Evolutionary conservation across 2,888 invertebrate genomes (phyloP).

Genomic region (Himalopsyche anomala): DNA sequence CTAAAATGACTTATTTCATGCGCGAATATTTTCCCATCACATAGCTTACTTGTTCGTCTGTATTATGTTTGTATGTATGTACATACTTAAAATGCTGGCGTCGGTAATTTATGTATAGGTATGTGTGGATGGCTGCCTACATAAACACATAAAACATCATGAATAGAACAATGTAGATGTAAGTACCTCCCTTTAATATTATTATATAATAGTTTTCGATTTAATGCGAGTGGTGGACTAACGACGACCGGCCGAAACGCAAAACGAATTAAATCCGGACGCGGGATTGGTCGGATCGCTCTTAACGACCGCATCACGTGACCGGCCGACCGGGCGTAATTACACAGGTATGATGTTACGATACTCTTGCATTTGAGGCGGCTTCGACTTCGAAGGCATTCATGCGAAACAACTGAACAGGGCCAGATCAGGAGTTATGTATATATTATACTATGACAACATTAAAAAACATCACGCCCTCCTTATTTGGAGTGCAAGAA

Average conservation of each 20-base stretch:
- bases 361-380: slow-evolving; percentile 37
- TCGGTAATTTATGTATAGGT: no score
- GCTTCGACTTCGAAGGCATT: slow-evolving; percentile 2
- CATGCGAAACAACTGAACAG: slow-evolving; percentile 14
- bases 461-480: no score
- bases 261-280: slow-evolving; percentile 72
- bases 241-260: slow-evolving; percentile 32
- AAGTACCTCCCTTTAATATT: slow-evolving; percentile 36
- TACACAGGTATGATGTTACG: slow-evolving; percentile 46
- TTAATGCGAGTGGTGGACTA: slow-evolving; percentile 40
- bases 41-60: no score
- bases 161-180: slow-evolving; percentile 16
- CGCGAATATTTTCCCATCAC: no score
- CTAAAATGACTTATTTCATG: no score
- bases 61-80: no score
- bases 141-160: slow-evolving; percentile 30
- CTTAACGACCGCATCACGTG: slow-evolving; percentile 76
- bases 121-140: neutral
- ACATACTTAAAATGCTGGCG: no score
- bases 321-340: slow-evolving; percentile 63
- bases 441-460: no score
- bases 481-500: no score
- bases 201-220: slow-evolving; percentile 41
- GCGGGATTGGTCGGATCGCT: slow-evolving; percentile 72
- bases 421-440: neutral